Conservation (phyloP, 64 coral and sea anemone species). For the Trachythela sp. region DNA sequence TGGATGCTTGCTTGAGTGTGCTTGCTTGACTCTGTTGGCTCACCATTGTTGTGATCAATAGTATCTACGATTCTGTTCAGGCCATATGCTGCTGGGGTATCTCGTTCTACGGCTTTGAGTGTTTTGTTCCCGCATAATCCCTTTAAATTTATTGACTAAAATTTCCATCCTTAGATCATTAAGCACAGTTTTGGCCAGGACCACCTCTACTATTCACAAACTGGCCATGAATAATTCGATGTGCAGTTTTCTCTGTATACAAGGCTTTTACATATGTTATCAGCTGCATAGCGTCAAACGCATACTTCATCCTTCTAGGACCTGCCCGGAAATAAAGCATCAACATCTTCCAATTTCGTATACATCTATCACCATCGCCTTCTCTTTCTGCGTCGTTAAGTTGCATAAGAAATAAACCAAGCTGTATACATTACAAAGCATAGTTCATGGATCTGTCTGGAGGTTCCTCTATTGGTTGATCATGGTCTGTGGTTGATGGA, state of each 20-base stretch:
- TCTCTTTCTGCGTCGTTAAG: conserved; percentile 64
- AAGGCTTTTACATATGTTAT: conserved; percentile 14
- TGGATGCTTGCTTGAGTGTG: conserved; percentile 20
- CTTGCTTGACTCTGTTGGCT: conserved; percentile 34
- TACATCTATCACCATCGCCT: conserved; percentile 48
- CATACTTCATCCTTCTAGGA: conserved; percentile 56
- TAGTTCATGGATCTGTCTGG: conserved; percentile 51
- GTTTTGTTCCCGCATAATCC: conserved; percentile 59
- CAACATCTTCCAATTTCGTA: conserved; percentile 62
- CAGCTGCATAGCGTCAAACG: conserved; percentile 49
- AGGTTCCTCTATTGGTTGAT: background rate
- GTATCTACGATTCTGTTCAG: background rate
- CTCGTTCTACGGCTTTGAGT: conserved; percentile 40
- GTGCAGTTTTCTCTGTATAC: conserved; percentile 31
- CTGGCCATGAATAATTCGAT: conserved; percentile 50
- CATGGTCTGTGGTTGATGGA: background rate
- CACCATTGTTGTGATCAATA: conserved; percentile 26
- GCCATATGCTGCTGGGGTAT: conserved; percentile 20
- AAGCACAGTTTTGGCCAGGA: conserved; percentile 36
- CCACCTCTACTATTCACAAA: conserved; percentile 54
- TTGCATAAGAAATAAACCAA: conserved; percentile 58
- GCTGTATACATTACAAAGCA: conserved; percentile 43
- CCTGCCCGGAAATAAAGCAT: conserved; percentile 53
- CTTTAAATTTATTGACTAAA: conserved; percentile 28
- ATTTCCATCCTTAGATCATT: conserved; percentile 55